These are phyloP conservation scores for Apis cerana DNA, from an alignment of 1,140 invertebrate genomes.

Conservation along the genomic window DNA sequence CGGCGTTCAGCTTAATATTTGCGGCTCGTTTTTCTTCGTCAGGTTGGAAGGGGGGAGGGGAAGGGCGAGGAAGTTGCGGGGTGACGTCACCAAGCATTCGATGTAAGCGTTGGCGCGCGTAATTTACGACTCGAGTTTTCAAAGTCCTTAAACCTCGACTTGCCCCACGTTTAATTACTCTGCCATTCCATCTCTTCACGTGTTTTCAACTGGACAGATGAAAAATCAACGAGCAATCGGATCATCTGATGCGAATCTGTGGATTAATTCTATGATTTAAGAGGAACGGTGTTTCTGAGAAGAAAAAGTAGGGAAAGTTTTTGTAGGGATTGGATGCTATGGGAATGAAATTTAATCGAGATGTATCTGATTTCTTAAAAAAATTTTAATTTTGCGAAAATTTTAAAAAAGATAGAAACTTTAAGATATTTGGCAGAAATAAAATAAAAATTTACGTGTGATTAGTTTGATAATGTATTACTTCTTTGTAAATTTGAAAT, in stretches of 20 bases:
- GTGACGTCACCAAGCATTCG: conserved; percentile 25
- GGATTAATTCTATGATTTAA: background rate
- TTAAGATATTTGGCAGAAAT: too few relatives aligned
- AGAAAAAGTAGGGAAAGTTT: background rate
- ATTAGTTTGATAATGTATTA: too few relatives aligned
- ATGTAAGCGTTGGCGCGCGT: conserved; percentile 55
- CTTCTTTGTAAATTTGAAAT: too few relatives aligned
- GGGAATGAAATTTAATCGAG: too few relatives aligned
- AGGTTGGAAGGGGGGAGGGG: conserved; percentile 1
- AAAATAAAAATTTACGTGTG: too few relatives aligned
- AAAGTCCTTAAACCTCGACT: conserved; percentile 59
- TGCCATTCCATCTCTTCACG: conserved; percentile 7
- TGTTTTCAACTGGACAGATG: background rate
- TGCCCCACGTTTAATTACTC: conserved; percentile 59
- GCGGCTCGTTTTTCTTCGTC: conserved; percentile 58
- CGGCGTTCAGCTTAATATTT: conserved; percentile 53
- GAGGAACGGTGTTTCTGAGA: background rate
- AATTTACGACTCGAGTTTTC: conserved; percentile 61
- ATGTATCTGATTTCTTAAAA: too few relatives aligned
- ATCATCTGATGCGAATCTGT: background rate
- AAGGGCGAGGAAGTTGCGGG: background rate
- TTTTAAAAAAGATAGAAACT: too few relatives aligned
- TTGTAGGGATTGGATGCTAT: too few relatives aligned
- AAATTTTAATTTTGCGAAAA: too few relatives aligned
- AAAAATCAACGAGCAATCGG: background rate